Base-by-base conservation (phyloP, 2,113 vertebrate species). In the Xiphophorus maculatus region DNA sequence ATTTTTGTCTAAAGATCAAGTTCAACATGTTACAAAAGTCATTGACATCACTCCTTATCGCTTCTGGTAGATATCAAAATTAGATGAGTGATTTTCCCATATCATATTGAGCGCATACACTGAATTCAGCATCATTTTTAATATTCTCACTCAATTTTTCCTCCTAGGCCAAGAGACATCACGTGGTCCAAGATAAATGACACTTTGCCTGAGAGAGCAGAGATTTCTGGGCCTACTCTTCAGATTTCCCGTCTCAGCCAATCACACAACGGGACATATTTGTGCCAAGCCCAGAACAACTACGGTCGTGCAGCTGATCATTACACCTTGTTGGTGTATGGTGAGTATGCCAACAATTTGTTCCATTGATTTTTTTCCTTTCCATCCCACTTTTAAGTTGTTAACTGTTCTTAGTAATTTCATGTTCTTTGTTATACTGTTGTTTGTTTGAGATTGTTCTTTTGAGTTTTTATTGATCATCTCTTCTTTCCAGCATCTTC, bases 111-210 rank as follows among this genome's bases (percentile, higher is more conserved):
- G 14, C 12, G 1, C 1, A 15, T 28, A 7, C 60, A 30, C 13
- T 65, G 3, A 5, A 4, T 42, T 71, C 3, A 22, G 32, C 54
- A 19, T 35, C 27, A 68, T 67, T 37, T n/a, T 37, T 3, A 29
- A 54, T 19, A 44, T 29, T 64, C 10, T 79, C 14, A n/a, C 32
- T 63, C 27, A 71, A 27, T 82, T 14, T 77, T 27, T 66, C 27
- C 64, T 42, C 13, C n/a, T 84, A 97, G 96, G 86, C 96, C 96
- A 28, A 92, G 91, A 73, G 92, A 94, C 87, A 96, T 96, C 76
- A 93, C 92, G 84, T 97, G 97, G 97, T 96, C 94, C 76, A 95
- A 96, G 73, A 96, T 96, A 28, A 97, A 97, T 4, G 96, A 97
- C 75, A 94, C 95, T 29, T 89, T 97, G 79, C 97, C 97, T 0